These are phyloP conservation scores for Apoderus coryli DNA, from an alignment of 2,888 invertebrate genomes.

Conservation along the genomic window DNA sequence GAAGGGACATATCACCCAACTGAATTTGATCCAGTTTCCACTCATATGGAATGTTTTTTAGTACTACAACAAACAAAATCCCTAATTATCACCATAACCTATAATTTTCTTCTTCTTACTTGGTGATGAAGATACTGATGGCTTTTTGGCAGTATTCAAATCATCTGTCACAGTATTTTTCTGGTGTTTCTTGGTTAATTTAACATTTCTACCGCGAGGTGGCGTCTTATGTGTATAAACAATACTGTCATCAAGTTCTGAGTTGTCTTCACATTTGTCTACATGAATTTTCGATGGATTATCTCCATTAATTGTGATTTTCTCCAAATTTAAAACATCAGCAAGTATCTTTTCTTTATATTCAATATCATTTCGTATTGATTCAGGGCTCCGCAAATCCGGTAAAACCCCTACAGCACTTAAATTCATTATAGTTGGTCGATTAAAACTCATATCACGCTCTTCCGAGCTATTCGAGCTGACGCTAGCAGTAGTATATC, in stretches of 20 bases:
- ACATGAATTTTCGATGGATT: no score
- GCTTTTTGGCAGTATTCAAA: no score
- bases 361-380: slow-evolving; percentile 55
- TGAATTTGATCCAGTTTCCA: slow-evolving; percentile 42
- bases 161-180: no score
- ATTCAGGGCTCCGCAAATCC: slow-evolving; percentile 45
- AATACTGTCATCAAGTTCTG: no score
- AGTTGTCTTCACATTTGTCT: no score
- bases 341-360: slow-evolving; percentile 60
- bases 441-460: slow-evolving; percentile 21
- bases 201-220: no score
- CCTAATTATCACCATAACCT: no score
- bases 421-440: slow-evolving; percentile 35
- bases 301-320: slow-evolving; percentile 4
- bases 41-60: slow-evolving; percentile 36
- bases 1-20: slow-evolving; percentile 20
- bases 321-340: slow-evolving; percentile 47
- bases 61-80: no score
- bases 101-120: no score
- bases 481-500: slow-evolving; percentile 23
- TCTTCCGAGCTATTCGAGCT: slow-evolving; percentile 29
- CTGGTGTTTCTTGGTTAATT: no score
- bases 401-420: slow-evolving; percentile 35
- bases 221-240: no score
- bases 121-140: no score